A percentile compares a stretch with the other conserved stretches of the same genome.
Evolutionary conservation across 2,113 vertebrate species (phyloP).

Genomic region (Cavia porcellus): DNA sequence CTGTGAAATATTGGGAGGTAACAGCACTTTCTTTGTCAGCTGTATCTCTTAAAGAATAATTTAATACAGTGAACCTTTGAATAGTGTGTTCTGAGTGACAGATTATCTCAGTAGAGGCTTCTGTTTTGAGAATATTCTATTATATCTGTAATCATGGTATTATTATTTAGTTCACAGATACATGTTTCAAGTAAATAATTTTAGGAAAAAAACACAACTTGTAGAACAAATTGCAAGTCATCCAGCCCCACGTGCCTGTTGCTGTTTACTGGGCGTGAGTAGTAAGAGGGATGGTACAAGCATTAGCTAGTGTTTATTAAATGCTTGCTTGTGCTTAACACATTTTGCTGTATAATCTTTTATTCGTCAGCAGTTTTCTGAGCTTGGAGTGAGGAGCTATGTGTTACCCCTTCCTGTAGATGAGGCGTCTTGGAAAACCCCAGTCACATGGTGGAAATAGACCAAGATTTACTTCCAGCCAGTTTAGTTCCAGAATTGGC

Average conservation of each 20-base stretch:
- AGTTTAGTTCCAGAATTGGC: neutral
- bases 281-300: neutral
- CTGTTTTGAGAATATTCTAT: conserved; percentile 24
- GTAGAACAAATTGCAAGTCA: neutral
- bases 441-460: neutral
- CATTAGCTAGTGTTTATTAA: neutral
- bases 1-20: neutral
- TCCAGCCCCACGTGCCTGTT: neutral
- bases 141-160: conserved; percentile 37
- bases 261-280: neutral
- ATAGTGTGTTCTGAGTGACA: neutral
- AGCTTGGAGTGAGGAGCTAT: neutral
- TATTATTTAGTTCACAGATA: conserved; percentile 21
- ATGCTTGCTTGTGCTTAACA: neutral
- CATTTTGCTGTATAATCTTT: neutral
- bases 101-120: neutral
- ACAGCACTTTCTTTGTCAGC: neutral
- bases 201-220: conserved; percentile 2
- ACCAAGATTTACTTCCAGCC: neutral
- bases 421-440: neutral
- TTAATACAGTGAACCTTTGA: neutral
- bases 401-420: neutral
- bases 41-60: neutral
- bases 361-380: neutral
- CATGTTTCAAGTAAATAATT: conserved; percentile 39